A percentile compares a stretch with the other conserved stretches of the same genome.
These are phyloP conservation scores for Iselma pallidipennis DNA, from an alignment of 2,888 invertebrate species.

Conservation along the genomic window DNA sequence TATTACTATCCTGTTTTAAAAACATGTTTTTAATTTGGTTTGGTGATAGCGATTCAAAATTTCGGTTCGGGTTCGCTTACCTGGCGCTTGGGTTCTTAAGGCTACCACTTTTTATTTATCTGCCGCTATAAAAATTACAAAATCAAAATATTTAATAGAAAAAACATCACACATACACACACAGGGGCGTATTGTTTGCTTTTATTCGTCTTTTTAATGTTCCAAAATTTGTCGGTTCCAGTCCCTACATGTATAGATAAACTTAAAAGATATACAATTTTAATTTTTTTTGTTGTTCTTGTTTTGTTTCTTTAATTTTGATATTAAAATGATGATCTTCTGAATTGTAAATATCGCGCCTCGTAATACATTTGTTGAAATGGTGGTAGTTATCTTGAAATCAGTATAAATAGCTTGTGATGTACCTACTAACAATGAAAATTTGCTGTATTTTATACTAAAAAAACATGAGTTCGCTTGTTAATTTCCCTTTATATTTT, in stretches of 20 bases:
- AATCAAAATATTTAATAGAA: slow-evolving; percentile 1
- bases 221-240: slow-evolving; percentile 47
- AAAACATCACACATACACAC: too few relatives aligned
- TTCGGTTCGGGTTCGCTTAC: slow-evolving; percentile 56
- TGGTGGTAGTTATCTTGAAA: slow-evolving; percentile 2
- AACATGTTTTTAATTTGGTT: background rate
- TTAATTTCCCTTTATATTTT: slow-evolving; percentile 7
- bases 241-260: slow-evolving; percentile 44
- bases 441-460: background rate
- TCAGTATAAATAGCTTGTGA: background rate
- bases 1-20: background rate
- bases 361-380: slow-evolving; percentile 13
- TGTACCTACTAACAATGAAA: background rate
- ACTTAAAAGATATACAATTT: background rate
- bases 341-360: slow-evolving; percentile 24
- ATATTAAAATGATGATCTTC: slow-evolving; percentile 40
- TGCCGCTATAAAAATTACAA: slow-evolving; percentile 6
- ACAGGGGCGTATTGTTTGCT: slow-evolving; percentile 26
- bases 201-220: slow-evolving; percentile 17
- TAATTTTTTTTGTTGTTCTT: background rate
- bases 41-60: slow-evolving; percentile 27
- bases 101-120: slow-evolving; percentile 19
- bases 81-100: slow-evolving; percentile 50
- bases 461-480: background rate
- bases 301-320: background rate